A percentile compares a stretch with the other conserved stretches of the same genome.
phyloP scores from a whole-genome alignment of 1,140 invertebrate species.

The Drosophila ohnishii region DNA sequence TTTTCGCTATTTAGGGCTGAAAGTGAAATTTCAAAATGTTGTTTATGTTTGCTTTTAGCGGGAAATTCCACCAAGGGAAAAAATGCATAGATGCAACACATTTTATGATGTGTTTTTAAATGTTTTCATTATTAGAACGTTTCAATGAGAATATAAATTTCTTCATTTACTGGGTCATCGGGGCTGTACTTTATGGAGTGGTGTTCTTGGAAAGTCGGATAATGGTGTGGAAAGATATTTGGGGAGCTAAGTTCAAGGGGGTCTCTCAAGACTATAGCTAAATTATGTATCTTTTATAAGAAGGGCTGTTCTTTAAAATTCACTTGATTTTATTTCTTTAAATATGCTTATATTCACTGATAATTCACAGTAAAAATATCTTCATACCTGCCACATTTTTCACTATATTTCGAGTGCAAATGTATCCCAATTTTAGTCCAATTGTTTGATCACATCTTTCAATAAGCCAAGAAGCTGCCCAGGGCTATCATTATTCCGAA shows the following conservation, averaged over 20 bases:
- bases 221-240: background rate
- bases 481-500: conserved; percentile 16
- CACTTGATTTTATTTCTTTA: background rate
- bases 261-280: background rate
- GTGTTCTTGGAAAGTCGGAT: conserved; percentile 5
- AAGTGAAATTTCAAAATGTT: conserved; percentile 59
- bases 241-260: conserved; percentile 9
- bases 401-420: background rate
- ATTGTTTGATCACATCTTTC: conserved; percentile 6
- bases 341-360: background rate
- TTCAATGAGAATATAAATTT: conserved; percentile 75
- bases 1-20: conserved; percentile 44
- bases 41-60: conserved; percentile 71
- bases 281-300: background rate
- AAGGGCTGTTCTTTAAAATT: no score
- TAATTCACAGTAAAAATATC: background rate
- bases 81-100: conserved; percentile 10
- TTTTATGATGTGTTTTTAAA: conserved; percentile 79
- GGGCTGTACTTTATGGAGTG: conserved; percentile 15
- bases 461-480: conserved; percentile 14
- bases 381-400: background rate
- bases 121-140: conserved; percentile 71
- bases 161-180: conserved; percentile 66
- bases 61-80: conserved; percentile 26
- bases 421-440: background rate